Conservation (phyloP, 2,797 vertebrate genomes). For the Sardinella longiceps region DNA sequence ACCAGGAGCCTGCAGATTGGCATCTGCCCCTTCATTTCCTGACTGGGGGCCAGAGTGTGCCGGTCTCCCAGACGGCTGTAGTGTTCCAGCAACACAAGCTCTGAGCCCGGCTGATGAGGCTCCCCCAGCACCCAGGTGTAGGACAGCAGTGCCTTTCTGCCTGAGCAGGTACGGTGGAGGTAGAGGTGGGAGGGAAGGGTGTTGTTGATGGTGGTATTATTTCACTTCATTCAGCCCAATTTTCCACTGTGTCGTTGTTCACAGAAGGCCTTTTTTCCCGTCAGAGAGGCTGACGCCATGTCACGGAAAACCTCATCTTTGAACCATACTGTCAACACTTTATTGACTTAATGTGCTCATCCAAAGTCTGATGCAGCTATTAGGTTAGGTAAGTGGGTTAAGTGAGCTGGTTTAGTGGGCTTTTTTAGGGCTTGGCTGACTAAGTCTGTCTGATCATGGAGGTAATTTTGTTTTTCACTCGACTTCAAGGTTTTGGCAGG, state of each 20-base stretch:
- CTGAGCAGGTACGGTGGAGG: not conserved
- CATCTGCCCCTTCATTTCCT: not conserved
- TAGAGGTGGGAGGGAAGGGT: not conserved
- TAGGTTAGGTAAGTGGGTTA: not conserved
- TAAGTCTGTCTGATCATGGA: not conserved
- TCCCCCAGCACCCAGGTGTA: not conserved
- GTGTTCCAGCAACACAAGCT: not conserved
- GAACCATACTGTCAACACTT: not conserved
- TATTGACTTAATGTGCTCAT: not conserved
- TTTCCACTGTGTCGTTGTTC: not conserved
- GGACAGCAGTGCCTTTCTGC: not conserved
- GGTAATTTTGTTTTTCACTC: not conserved
- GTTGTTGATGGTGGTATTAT: too few species aligned
- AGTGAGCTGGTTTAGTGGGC: not conserved
- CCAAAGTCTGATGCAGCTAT: not conserved
- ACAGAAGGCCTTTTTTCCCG: not conserved
- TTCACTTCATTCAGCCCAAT: not conserved
- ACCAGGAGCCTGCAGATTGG: not conserved
- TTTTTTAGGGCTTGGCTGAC: not conserved
- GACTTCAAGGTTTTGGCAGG: slow-evolving; percentile 3
- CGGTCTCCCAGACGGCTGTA: not conserved
- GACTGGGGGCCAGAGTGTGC: not conserved
- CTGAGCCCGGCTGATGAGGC: not conserved
- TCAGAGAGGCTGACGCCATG: not conserved
- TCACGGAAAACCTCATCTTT: not conserved